phyloP scores from a whole-genome alignment of 1,140 invertebrate genomes.

The Formica selysi region DNA sequence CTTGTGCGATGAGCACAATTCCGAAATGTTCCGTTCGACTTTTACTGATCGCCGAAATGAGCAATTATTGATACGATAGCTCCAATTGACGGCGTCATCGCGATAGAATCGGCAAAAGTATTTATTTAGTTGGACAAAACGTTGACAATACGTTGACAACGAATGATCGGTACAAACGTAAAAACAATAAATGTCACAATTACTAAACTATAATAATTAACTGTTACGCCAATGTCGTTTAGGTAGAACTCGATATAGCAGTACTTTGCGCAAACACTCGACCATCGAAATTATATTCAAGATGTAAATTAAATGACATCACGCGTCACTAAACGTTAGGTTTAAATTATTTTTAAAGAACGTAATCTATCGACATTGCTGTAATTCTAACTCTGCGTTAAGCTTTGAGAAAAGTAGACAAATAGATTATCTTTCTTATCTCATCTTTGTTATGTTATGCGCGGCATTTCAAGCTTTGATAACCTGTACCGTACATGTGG shows the following conservation, averaged over 20 bases:
- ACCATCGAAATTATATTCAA: background rate
- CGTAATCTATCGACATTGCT: background rate
- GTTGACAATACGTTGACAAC: too few relatives aligned
- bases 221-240: background rate
- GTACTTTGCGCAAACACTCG: background rate
- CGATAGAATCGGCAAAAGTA: too few relatives aligned
- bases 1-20: background rate
- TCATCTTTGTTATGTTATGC: too few relatives aligned
- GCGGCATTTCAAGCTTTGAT: background rate
- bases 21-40: too few relatives aligned
- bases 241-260: background rate
- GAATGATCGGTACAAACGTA: background rate
- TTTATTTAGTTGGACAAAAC: too few relatives aligned
- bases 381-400: too few relatives aligned
- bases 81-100: background rate
- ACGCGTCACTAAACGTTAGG: too few relatives aligned
- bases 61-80: background rate
- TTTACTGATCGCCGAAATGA: too few relatives aligned
- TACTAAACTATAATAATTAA: slow-evolving; percentile 48
- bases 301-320: background rate
- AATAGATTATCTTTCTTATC: too few relatives aligned
- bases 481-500: background rate
- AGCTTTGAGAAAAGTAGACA: background rate
- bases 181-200: background rate
- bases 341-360: too few relatives aligned